Conservation (phyloP, 2,113 vertebrate species). For the Stictonetta naevosa region DNA sequence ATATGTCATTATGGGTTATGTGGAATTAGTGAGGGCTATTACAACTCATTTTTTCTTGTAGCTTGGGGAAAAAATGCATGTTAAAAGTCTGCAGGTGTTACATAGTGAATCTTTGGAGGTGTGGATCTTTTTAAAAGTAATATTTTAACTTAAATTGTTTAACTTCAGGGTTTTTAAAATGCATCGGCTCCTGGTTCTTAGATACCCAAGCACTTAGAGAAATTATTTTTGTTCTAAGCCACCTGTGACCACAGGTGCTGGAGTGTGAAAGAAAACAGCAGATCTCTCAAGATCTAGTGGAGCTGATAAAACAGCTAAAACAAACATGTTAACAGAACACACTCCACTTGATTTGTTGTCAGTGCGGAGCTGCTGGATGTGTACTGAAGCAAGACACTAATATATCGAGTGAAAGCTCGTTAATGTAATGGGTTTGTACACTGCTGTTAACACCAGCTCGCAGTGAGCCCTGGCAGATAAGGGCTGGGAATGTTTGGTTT, state of each 20-base stretch:
- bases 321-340: constrained; percentile 14
- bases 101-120: neutral
- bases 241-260: neutral
- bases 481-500: neutral
- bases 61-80: neutral
- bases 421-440: neutral
- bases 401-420: neutral
- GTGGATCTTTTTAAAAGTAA: neutral
- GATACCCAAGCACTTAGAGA: neutral
- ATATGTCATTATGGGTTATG: neutral
- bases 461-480: neutral
- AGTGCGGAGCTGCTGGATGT: neutral
- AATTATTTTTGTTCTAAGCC: neutral
- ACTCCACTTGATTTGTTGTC: neutral
- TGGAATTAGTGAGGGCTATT: neutral
- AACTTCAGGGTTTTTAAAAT: neutral
- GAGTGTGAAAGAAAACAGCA: constrained; percentile 28
- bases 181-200: neutral
- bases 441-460: neutral
- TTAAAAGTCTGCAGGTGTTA: neutral
- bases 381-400: accelerated
- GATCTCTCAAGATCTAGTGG: neutral
- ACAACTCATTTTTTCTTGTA: neutral
- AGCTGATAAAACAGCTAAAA: neutral
- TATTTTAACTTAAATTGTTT: neutral